Percentiles rank a stretch among this genome's conserved stretches.
phyloP scores from a whole-genome alignment of 2,113 vertebrate species.

The Amia ocellicauda region DNA sequence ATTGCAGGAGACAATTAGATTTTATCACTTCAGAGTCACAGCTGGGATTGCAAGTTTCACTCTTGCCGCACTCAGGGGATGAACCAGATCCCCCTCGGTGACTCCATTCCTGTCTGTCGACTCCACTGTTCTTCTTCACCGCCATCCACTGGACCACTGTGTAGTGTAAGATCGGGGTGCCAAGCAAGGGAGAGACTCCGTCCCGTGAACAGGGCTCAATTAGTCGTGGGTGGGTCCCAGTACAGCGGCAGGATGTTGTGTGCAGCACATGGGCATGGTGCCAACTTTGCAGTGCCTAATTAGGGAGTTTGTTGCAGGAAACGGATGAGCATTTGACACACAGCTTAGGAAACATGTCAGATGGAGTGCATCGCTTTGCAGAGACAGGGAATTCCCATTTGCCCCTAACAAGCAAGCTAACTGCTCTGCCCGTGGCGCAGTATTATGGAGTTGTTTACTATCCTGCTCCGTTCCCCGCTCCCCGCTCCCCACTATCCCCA shows the following conservation, averaged over 20 bases:
- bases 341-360: constrained; percentile 38
- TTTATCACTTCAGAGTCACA: too few relatives aligned
- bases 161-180: too few relatives aligned
- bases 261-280: constrained; percentile 27
- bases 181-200: too few relatives aligned
- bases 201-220: too few relatives aligned
- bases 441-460: constrained; percentile 31
- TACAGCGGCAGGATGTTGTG: neutral
- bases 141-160: too few relatives aligned
- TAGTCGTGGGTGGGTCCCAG: too few relatives aligned
- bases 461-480: neutral
- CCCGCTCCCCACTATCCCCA: neutral
- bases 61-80: too few relatives aligned
- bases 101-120: too few relatives aligned
- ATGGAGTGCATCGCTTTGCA: constrained; percentile 26
- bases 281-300: constrained; percentile 40
- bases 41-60: too few relatives aligned
- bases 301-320: constrained; percentile 46
- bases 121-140: too few relatives aligned
- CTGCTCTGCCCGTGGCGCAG: constrained; percentile 15
- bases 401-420: constrained; percentile 22
- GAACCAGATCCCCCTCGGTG: too few relatives aligned
- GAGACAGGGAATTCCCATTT: constrained; percentile 21
- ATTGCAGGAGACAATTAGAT: too few relatives aligned
- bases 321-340: constrained; percentile 34